Conservation (phyloP, 2,113 vertebrate species). For the Lucifuga dentata region DNA sequence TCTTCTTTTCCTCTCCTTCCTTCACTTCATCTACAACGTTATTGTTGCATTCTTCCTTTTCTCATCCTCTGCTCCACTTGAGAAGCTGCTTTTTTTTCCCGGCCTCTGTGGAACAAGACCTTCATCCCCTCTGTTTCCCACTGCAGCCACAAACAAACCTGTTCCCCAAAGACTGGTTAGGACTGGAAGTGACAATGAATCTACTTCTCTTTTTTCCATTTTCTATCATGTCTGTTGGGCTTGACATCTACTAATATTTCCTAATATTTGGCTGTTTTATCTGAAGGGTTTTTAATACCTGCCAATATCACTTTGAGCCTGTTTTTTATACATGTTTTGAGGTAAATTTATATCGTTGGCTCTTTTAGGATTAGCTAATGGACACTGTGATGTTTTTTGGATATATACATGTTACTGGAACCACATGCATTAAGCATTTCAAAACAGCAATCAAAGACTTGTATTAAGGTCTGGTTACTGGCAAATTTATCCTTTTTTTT, state of each 20-base stretch:
- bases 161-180: slow-evolving; percentile 57
- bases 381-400: slow-evolving; percentile 52
- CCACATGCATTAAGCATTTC: slow-evolving; percentile 20
- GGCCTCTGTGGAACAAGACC: slow-evolving; percentile 51
- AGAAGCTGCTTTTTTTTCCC: slow-evolving; percentile 43
- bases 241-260: slow-evolving; percentile 12
- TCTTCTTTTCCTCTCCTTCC: slow-evolving; percentile 54
- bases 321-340: slow-evolving; percentile 66
- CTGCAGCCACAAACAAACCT: slow-evolving; percentile 34
- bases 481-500: slow-evolving; percentile 4
- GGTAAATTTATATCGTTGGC: slow-evolving; percentile 49
- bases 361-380: slow-evolving; percentile 41
- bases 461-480: slow-evolving; percentile 15
- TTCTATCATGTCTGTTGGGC: slow-evolving; percentile 41
- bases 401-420: slow-evolving; percentile 15
- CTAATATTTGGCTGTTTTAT: slow-evolving; percentile 33
- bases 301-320: slow-evolving; percentile 52
- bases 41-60: slow-evolving; percentile 68
- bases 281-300: slow-evolving; percentile 35
- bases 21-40: slow-evolving; percentile 64
- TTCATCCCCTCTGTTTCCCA: slow-evolving; percentile 31
- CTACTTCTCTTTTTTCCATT: slow-evolving; percentile 42
- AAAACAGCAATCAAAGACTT: slow-evolving; percentile 16
- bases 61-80: slow-evolving; percentile 64
- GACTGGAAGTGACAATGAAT: slow-evolving; percentile 54